Percentiles rank a stretch among this genome's conserved stretches.
phyloP scores from a whole-genome alignment of 1,140 invertebrate species.

The Medauroidea extradentata region DNA sequence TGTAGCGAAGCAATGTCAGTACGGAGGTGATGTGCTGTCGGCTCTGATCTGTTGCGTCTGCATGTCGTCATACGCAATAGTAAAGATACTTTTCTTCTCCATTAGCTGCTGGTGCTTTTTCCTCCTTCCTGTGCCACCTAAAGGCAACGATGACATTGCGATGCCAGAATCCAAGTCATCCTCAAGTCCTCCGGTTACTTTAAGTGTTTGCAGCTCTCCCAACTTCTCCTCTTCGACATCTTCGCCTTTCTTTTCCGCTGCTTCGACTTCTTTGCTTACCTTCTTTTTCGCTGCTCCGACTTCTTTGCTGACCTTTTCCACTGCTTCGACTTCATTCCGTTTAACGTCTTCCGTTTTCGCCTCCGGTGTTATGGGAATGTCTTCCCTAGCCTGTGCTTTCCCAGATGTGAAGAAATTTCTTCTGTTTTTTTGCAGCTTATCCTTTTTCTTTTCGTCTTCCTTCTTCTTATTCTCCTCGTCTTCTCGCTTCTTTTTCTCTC shows the following conservation, averaged over 20 bases:
- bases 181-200: conserved; percentile 35
- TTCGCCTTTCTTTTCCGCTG: neutral
- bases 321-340: neutral
- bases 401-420: no score
- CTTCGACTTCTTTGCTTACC: neutral
- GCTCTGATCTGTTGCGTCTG: conserved; percentile 57
- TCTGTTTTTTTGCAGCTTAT: conserved; percentile 2
- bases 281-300: neutral
- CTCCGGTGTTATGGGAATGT: neutral
- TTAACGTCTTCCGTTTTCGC: neutral
- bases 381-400: no score
- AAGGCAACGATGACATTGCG: conserved; percentile 57
- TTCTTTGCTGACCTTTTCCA: neutral
- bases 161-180: conserved; percentile 71
- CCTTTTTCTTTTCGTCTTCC: conserved; percentile 18
- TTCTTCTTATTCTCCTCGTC: conserved; percentile 27
- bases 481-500: conserved; percentile 6
- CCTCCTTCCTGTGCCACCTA: conserved; percentile 36
- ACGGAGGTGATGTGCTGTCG: conserved; percentile 49
- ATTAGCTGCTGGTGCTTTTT: conserved; percentile 65
- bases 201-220: neutral
- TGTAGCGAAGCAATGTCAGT: conserved; percentile 24
- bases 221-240: neutral
- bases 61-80: conserved; percentile 86
- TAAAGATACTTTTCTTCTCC: conserved; percentile 91